Evolutionary conservation across 2,113 vertebrate genomes (phyloP), one percentile per base, ranked within the genome.

Genomic region (Onychorhynchus coronatus): DNA sequence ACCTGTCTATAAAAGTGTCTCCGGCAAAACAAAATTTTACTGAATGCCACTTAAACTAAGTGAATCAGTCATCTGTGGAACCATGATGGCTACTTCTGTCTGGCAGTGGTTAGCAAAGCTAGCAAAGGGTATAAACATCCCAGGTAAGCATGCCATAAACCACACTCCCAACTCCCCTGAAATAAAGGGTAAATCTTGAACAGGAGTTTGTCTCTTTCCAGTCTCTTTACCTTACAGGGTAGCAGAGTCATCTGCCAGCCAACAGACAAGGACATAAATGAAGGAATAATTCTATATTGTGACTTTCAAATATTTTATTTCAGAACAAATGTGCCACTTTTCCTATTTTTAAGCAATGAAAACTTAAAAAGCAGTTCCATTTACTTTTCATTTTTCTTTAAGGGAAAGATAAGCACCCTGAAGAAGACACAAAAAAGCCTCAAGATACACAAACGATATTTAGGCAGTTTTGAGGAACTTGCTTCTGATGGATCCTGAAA

Each of bases 361-460:
- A 62, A 39, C 28, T 70, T 76, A 56, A 53, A 88, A 96, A 78
- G 84, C 62, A 68, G 37, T 18, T 66, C 56, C 24, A 50, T 81
- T 95, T 46, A 80, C 37, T n/a, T 91, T 93, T 63, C 23, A 21
- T 22, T 91, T 95, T 95, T 90, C 49, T 74, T 80, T 42, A 74
- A 50, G 25, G 70, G 49, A 79, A 92, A 91, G 53, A 80, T 22
- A 61, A 90, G 46, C 58, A 94, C 30, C 7, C 50, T 37, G 21
- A 85, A 55, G 65, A 91, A 35, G 14, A 76, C 14, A 10, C 27
- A 35, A 59, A 80, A 76, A 86, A 31, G 16, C 12, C 27, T 55
- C n/a, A 87, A 76, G 25, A 79, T 31, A 63, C 44, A 73, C 16
- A 94, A 61, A 72, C 11, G 3, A 61, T 23, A 66, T 21, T 53